These are phyloP conservation scores for Leptonema lineaticorne DNA, from an alignment of 1,140 invertebrate species.

Conservation along the genomic window DNA sequence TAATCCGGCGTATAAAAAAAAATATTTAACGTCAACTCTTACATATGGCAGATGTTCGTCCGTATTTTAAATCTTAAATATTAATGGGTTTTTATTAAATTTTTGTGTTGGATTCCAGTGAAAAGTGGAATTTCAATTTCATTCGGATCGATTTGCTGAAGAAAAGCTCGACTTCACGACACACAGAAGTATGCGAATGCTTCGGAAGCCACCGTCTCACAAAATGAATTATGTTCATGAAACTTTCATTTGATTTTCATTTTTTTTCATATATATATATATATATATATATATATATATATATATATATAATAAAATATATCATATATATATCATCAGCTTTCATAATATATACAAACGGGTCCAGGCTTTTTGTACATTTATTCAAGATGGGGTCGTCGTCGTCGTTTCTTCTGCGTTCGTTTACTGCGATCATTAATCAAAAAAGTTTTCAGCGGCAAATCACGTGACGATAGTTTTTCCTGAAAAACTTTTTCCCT, in stretches of 20 bases:
- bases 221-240: conserved; percentile 13
- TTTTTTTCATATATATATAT: not conserved
- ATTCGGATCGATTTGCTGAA: conserved; percentile 9
- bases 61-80: conserved; percentile 15
- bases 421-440: too few species aligned
- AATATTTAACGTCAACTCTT: too few species aligned
- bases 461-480: conserved; percentile 9
- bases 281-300: too few species aligned
- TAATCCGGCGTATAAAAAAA: too few species aligned
- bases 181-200: conserved; percentile 6
- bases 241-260: conserved; percentile 17
- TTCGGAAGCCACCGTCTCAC: not conserved
- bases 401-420: conserved; percentile 3
- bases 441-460: conserved; percentile 15
- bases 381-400: too few species aligned
- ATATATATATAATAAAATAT: too few species aligned
- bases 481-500: not conserved
- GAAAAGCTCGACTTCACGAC: not conserved
- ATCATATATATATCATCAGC: too few species aligned
- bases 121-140: conserved; percentile 13
- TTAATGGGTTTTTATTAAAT: conserved; percentile 20
- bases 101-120: conserved; percentile 10
- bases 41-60: not conserved
- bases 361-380: too few species aligned
- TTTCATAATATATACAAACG: too few species aligned